A percentile compares a stretch with the other conserved stretches of the same genome.
Conservation (phyloP, 2,113 vertebrate genomes). For the Peromyscus maniculatus region DNA sequence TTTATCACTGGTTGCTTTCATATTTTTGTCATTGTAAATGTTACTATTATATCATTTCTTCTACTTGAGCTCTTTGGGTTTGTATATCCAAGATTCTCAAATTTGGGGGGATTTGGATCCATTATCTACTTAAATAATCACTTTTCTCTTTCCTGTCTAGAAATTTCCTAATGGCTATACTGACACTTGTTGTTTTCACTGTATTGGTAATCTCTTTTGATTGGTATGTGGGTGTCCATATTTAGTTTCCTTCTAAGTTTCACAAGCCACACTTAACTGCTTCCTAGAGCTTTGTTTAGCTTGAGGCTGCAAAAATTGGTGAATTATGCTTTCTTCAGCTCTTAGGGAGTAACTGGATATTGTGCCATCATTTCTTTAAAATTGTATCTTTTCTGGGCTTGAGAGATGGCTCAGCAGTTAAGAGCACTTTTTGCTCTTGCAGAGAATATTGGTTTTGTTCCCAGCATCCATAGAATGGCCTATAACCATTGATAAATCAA, state of each 20-base stretch:
- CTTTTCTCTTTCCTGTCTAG: neutral
- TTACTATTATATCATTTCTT: neutral
- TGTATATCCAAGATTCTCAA: neutral
- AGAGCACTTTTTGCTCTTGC: neutral
- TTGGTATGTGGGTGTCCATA: neutral
- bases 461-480: neutral
- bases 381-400: neutral
- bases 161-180: neutral
- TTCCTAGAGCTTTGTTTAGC: neutral
- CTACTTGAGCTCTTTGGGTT: neutral
- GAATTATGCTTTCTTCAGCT: neutral
- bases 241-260: neutral
- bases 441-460: neutral
- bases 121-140: neutral
- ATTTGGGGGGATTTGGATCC: neutral
- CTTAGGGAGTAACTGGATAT: neutral
- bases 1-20: neutral
- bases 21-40: neutral
- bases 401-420: neutral
- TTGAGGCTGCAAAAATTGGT: neutral
- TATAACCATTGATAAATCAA: neutral
- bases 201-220: neutral
- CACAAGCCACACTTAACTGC: neutral
- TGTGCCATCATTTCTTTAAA: neutral
- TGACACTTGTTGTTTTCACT: neutral